Base-by-base conservation (phyloP, 2,888 invertebrate genomes). In the Tryphoninae sp. region DNA sequence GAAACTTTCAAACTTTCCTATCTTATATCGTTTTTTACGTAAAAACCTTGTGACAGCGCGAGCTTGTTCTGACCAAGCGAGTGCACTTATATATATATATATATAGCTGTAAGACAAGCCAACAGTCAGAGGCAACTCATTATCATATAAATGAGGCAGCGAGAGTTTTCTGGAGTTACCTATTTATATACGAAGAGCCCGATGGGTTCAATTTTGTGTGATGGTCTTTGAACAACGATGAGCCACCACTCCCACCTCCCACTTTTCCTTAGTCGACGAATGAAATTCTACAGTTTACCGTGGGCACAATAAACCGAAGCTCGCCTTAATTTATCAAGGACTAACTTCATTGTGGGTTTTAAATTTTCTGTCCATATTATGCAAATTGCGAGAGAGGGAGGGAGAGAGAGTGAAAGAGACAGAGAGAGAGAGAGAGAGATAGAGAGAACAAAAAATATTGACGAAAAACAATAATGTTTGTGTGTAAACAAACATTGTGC, bases 131-230 rank as follows among this genome's bases (percentile, higher is more conserved):
- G 65, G 62, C 80, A 69, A 71, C 81, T 80, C 78, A 84, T 84
- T 84, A 84, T 68, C 84, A 84, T 83, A 82, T 84, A 84, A 84
- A 84, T 83, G 82, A 84, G 79, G 61, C 76, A 42, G 19, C 74
- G 64, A 75, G 73, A 79, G 76, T 83, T 78, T 82, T 67, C 65
- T 65, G 65, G 51, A 40, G 16, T 45, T n/a, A 26, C 45, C 58
- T 55, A 72, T 59, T 72, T 77, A 61, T 68, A 67, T 62, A 74
- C 68, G 51, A 55, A 62, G 59, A 69, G 69, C 58, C 76, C 64
- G 82, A 76, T 82, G 72, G 72, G 42, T 82, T 73, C 68, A 77
- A 78, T 81, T 73, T 74, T 74, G 51, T 9, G 58, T 74, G 68
- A 81, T 81, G 62, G 67, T 72, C 62, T 59, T 23, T 33, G 33